phyloP scores from a whole-genome alignment of 37 sponge, comb jelly and placozoan genomes.

The Tethya wilhelma region DNA sequence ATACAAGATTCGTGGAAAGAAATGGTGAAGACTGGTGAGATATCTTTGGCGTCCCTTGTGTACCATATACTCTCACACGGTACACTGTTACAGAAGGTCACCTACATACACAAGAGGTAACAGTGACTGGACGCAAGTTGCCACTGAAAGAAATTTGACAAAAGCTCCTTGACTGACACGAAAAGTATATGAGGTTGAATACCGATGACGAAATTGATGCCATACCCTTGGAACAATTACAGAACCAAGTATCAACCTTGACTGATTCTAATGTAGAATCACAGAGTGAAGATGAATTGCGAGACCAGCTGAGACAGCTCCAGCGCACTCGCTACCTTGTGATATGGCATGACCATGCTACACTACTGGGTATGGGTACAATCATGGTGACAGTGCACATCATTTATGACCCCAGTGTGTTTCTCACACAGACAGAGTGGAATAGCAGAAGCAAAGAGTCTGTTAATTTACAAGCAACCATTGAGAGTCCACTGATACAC shows the following conservation, averaged over 20 bases:
- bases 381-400: constrained; percentile 34
- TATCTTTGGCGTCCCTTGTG: constrained; percentile 19
- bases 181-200: constrained; percentile 31
- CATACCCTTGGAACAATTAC: neutral
- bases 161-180: constrained; percentile 12
- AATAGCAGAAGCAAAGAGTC: too few species aligned
- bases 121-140: constrained; percentile 20
- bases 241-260: neutral
- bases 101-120: constrained; percentile 14
- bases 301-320: too few species aligned
- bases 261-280: neutral
- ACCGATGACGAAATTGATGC: constrained; percentile 27
- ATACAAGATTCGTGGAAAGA: too few species aligned
- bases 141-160: constrained; percentile 27
- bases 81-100: constrained; percentile 11
- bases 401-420: constrained; percentile 28
- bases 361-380: constrained; percentile 20
- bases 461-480: constrained; percentile 9
- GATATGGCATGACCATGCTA: constrained; percentile 43
- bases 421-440: constrained; percentile 19
- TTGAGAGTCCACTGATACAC: constrained; percentile 33
- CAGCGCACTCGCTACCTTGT: constrained; percentile 18
- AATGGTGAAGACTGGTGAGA: constrained; percentile 17
- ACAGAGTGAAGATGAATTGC: too few species aligned
- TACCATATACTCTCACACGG: neutral